Percentiles rank a stretch among this genome's conserved stretches.
Conservation (phyloP, 2,797 vertebrate species). For the Phoxinus dragarum region DNA sequence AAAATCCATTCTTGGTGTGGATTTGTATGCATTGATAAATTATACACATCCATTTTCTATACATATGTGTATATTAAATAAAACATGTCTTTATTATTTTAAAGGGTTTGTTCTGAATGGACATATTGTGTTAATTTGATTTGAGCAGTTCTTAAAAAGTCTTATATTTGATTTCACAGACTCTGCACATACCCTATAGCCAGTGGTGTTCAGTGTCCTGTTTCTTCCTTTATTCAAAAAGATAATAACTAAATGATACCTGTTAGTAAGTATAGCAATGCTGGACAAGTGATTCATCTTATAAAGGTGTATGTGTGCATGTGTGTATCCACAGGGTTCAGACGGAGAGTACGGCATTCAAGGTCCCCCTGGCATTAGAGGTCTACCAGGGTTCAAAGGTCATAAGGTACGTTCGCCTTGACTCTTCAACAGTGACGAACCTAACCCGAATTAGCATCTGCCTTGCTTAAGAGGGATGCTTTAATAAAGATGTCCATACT, state of each 20-base stretch:
- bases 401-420: slow-evolving; percentile 63
- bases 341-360: slow-evolving; percentile 65
- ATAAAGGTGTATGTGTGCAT: background rate
- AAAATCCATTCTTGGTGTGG: background rate
- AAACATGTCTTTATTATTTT: background rate
- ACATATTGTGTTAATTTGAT: too few relatives aligned
- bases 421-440: background rate
- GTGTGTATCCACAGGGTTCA: slow-evolving; percentile 52
- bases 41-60: too few relatives aligned
- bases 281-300: background rate
- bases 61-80: too few relatives aligned
- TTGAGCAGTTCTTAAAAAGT: too few relatives aligned
- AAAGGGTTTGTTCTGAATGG: background rate
- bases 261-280: background rate
- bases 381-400: slow-evolving; percentile 67
- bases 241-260: background rate
- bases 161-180: too few relatives aligned
- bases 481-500: background rate
- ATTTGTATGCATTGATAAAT: background rate
- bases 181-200: background rate
- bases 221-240: background rate
- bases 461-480: background rate
- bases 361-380: slow-evolving; percentile 66
- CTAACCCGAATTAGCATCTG: background rate
- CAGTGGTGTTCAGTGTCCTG: background rate